phyloP scores from a whole-genome alignment of 2,888 invertebrate genomes.

The Lysandra coridon region DNA sequence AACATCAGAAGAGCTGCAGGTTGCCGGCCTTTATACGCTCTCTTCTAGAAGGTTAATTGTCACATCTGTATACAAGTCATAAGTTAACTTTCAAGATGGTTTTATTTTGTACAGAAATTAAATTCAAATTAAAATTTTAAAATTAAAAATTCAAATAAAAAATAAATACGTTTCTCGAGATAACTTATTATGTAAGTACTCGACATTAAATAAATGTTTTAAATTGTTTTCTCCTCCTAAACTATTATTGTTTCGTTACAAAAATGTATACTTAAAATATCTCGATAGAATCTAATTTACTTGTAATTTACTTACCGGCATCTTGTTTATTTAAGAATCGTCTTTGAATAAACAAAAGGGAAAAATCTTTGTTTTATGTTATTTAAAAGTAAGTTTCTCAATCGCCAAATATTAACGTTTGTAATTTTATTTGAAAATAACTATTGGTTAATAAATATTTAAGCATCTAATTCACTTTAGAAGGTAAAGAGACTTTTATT shows the following conservation, averaged over 20 bases:
- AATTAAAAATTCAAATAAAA: too few relatives aligned
- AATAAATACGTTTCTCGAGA: too few relatives aligned
- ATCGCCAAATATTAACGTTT: not conserved
- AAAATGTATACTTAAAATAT: constrained; percentile 19
- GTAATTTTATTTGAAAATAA: not conserved
- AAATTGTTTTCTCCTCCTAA: not conserved
- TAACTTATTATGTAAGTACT: not conserved
- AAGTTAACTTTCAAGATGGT: too few relatives aligned
- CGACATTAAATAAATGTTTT: not conserved
- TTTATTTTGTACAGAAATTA: not conserved
- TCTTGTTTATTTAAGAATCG: constrained; percentile 19
- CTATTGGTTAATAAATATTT: not conserved
- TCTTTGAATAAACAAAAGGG: constrained; percentile 18
- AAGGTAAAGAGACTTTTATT: too few relatives aligned
- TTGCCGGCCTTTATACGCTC: too few relatives aligned
- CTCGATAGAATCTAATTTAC: constrained; percentile 17
- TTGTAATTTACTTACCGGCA: constrained; percentile 22
- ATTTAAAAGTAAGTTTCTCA: not conserved
- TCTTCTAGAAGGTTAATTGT: too few relatives aligned
- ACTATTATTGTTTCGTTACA: not conserved
- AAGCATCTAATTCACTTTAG: not conserved
- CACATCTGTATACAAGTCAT: too few relatives aligned
- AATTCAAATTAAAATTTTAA: too few relatives aligned
- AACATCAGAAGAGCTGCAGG: too few relatives aligned
- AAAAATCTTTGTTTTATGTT: constrained; percentile 7